Evolutionary conservation across 1,140 invertebrate genomes (phyloP).

Genomic region (Sarcophaga peregrina): DNA sequence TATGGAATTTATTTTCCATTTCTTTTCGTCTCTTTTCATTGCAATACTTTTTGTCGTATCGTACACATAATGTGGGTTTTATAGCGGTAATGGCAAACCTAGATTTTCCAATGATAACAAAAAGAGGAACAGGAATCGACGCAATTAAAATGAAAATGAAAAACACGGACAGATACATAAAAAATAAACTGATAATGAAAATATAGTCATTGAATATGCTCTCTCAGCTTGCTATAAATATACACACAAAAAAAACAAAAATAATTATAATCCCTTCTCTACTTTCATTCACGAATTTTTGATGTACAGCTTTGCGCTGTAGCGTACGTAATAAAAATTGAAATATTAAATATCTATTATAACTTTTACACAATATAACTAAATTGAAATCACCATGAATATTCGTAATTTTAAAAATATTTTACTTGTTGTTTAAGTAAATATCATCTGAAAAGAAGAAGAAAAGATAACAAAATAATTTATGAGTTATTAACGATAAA

Average conservation of each 20-base stretch:
- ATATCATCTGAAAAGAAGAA: not conserved
- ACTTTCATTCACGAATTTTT: not conserved
- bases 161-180: not conserved
- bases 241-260: not conserved
- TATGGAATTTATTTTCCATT: constrained; percentile 40
- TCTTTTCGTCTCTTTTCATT: constrained; percentile 41
- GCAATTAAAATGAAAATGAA: constrained; percentile 15
- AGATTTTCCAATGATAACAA: constrained; percentile 24
- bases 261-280: not conserved
- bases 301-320: not conserved
- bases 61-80: not conserved
- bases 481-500: not conserved
- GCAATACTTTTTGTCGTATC: not conserved
- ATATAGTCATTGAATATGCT: not conserved
- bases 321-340: not conserved
- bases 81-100: constrained; percentile 33
- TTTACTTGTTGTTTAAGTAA: constrained; percentile 16
- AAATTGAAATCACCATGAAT: not conserved
- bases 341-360: not conserved
- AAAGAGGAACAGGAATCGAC: constrained; percentile 33
- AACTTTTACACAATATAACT: too few relatives aligned
- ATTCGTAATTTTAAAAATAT: not conserved
- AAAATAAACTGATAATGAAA: not conserved
- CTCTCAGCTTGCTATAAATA: constrained; percentile 1
- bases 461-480: not conserved